Evolutionary conservation across 2,113 vertebrate species (phyloP).

Genomic region (Hydrochoerus hydrochaeris): DNA sequence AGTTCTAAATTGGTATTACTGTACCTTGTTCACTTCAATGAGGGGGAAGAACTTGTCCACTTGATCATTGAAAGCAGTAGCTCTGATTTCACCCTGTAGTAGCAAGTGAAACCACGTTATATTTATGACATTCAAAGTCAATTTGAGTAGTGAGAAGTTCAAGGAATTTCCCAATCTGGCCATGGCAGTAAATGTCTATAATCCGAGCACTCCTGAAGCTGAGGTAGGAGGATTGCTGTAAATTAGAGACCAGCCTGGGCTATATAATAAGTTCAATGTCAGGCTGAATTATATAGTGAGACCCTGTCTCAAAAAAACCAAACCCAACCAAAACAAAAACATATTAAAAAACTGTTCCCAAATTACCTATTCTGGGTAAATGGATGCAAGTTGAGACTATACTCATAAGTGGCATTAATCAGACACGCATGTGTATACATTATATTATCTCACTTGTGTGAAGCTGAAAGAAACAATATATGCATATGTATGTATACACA

Average conservation of each 20-base stretch:
- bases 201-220: neutral
- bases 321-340: neutral
- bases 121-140: neutral
- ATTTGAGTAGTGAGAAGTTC: neutral
- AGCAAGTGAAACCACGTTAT: slow-evolving; percentile 69
- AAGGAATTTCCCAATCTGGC: neutral
- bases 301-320: neutral
- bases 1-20: slow-evolving; percentile 8
- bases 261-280: neutral
- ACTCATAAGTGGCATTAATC: no score
- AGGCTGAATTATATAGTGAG: neutral
- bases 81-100: slow-evolving; percentile 96
- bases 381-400: no score
- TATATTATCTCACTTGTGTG: no score
- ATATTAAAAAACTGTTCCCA: neutral
- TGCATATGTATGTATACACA: no score
- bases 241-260: neutral
- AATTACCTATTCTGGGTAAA: neutral
- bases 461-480: no score
- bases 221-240: neutral
- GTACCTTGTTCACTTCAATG: slow-evolving; percentile 96
- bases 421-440: no score
- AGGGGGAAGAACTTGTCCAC: slow-evolving; percentile 96
- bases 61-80: slow-evolving; percentile 97
- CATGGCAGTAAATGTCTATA: neutral